Base-by-base conservation (phyloP, 1,140 invertebrate genomes). In the Capitella teleta region DNA sequence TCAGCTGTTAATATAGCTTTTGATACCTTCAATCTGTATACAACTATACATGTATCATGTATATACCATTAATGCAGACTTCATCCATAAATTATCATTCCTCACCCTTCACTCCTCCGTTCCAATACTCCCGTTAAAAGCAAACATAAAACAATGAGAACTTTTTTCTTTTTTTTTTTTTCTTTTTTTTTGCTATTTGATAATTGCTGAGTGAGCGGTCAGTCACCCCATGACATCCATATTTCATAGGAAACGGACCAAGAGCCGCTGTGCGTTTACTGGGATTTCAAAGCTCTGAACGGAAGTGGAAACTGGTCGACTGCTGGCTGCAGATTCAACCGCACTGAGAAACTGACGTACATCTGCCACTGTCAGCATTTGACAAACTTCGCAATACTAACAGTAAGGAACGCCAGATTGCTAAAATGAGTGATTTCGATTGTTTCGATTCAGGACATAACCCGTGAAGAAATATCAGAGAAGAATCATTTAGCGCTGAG, bases 301-400 rank as follows among this genome's bases (percentile, higher is more conserved):
- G 48, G 42, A 6, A 32, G 50, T 2, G 59, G 59, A 4, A 55
- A 56, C 16, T 68, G 66, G 66, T 68, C 64, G 3, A 45, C 38
- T 1, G 26, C 47, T 2, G 67, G 67, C 1, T 68, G 66, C 51
- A 21, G 32, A 1, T 65, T 59, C 47, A 57, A 62, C 30, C 62
- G 63, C n/a, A 59, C 51, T 2, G 28, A 57, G 3, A 57, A 61
- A 43, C 64, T 61, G 12, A 41, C 56, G 24, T 53, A 62, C 19
- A 47, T 65, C 3, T 69, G 67, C 49, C 41, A 62, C 26, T 67
- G 67, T 59, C 57, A 69, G 49, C 67, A 69, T 47, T 51, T 69
- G 19, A 69, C 67, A 2, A 69, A 69, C 53, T 69, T 69, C 43
- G 67, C 67, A 6, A 58, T 67, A 6, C 54, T 69, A 1, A 50